phyloP scores from a whole-genome alignment of 2,888 invertebrate species.

The Conus canariensis region DNA sequence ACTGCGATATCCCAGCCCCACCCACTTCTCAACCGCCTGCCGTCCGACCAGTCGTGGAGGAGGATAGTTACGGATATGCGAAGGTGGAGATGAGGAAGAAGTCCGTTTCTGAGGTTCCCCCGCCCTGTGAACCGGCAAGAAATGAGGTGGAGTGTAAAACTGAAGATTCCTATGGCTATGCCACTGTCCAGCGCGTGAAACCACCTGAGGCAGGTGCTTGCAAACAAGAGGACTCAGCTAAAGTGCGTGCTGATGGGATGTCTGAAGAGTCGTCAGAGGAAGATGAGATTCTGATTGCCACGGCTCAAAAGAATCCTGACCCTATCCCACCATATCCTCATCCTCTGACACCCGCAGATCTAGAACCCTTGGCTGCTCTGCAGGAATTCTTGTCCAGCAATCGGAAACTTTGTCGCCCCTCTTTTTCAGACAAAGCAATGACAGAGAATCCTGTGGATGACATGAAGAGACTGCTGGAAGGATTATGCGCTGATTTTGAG shows the following conservation, averaged over 20 bases:
- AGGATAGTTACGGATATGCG: background rate
- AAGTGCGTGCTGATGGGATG: background rate
- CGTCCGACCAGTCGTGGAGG: background rate
- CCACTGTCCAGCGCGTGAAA: background rate
- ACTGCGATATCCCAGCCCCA: background rate
- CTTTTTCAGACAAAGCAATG: background rate
- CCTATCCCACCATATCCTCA: slow-evolving; percentile 35
- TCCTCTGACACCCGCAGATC: slow-evolving; percentile 8
- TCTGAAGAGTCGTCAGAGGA: slow-evolving; percentile 13
- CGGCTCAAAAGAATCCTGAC: background rate
- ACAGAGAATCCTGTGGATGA: slow-evolving; percentile 29
- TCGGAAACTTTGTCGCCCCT: slow-evolving; percentile 31
- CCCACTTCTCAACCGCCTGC: background rate
- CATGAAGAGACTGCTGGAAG: slow-evolving; percentile 29
- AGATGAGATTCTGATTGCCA: slow-evolving; percentile 20
- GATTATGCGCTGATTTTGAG: background rate
- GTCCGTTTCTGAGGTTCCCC: background rate
- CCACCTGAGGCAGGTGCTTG: background rate
- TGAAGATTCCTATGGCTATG: slow-evolving; percentile 11
- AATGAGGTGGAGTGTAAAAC: background rate
- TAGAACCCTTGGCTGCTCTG: slow-evolving; percentile 3
- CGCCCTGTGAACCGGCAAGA: background rate
- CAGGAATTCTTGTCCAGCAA: slow-evolving; percentile 34
- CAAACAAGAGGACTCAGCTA: background rate
- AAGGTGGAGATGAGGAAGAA: background rate